phyloP scores from a whole-genome alignment of 2,113 vertebrate species.

The Pseudorhombus dupliciocellatus region DNA sequence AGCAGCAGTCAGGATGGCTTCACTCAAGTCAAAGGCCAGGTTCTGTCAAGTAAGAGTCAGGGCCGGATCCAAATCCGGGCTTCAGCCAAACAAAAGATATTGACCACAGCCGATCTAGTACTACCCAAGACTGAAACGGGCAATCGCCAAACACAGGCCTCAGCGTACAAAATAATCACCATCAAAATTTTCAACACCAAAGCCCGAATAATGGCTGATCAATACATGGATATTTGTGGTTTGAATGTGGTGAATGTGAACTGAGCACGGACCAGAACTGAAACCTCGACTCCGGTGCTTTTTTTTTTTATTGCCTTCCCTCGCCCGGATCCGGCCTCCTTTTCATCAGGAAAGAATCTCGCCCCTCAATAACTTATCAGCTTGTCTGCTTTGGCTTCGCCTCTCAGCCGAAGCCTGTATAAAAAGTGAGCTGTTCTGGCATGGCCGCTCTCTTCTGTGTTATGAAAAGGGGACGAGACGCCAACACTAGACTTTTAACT shows the following conservation, averaged over 20 bases:
- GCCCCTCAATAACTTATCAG: slow-evolving; percentile 68
- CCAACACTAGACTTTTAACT: slow-evolving; percentile 15
- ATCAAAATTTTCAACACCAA: not conserved
- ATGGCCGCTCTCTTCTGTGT: not conserved
- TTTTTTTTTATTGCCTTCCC: not conserved
- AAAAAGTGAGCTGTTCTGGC: slow-evolving; percentile 33
- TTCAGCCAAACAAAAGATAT: not conserved
- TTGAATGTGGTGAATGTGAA: not conserved
- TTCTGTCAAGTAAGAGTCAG: not conserved
- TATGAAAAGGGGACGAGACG: not conserved
- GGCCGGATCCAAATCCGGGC: not conserved
- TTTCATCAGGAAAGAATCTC: slow-evolving; percentile 1
- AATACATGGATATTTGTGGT: not conserved
- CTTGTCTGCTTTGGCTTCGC: slow-evolving; percentile 80
- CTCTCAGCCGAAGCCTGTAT: slow-evolving; percentile 26
- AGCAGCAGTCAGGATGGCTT: slow-evolving; percentile 3
- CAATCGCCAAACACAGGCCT: not conserved
- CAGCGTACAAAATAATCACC: not conserved
- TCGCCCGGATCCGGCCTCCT: slow-evolving; percentile 11
- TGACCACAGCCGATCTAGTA: not conserved
- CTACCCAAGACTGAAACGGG: not conserved
- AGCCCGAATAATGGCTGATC: not conserved
- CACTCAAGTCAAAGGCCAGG: too few species aligned
- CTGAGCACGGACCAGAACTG: not conserved
- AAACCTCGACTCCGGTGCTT: slow-evolving; percentile 19